Base-by-base conservation (phyloP, 2,113 vertebrate genomes). In the Calypte anna region DNA sequence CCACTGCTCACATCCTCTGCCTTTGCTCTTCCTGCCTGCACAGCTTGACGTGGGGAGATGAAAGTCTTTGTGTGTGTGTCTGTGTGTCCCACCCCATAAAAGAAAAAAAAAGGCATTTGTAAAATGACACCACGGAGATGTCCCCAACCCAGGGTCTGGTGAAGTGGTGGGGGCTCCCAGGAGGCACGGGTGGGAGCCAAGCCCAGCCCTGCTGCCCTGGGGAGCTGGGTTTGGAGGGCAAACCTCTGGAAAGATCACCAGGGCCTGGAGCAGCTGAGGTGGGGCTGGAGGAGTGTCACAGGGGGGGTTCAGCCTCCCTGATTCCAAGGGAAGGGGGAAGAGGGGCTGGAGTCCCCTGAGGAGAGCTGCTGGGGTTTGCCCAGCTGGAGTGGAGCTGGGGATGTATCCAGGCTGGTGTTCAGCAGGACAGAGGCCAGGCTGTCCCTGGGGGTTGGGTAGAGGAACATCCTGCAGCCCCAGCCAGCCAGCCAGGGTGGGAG, bases 21-120 rank as follows among this genome's bases (percentile, higher is more conserved):
- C 93, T 95, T 90, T 67, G 78, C 30, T 84, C 92, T 94, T 94
- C 89, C 94, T 92, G 90, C 21, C 87, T 70, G 93, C 94, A 58
- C 90, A 95, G 91, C 94, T 77, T 80, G 95, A 95, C 1, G 5
- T 0, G 1, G 12, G 6, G 68, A 96, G 82, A 96, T 96, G 85
- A 97, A 96, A 96, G 94, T 75, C 19, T 21, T 10, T 8, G 19
- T 20, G 46, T 20, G 46, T 72, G 11, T 75, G 46, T 20, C 18
- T 8, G 19, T 20, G 46, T 20, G 46, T 72, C 27, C 43, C 38
- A 40, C 38, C 36, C 55, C 69, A 57, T 68, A 63, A 78, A 67
- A 90, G 7, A n/a, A 18, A 36, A 23, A 40, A 40, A 77, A 82
- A 30, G 21, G 28, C 69, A 25, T 59, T 15, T 8, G 0, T 89